Evolutionary conservation across 2,113 vertebrate species (phyloP), one percentile per base, ranked within the genome.

Genomic region (Semnornis frantzii): DNA sequence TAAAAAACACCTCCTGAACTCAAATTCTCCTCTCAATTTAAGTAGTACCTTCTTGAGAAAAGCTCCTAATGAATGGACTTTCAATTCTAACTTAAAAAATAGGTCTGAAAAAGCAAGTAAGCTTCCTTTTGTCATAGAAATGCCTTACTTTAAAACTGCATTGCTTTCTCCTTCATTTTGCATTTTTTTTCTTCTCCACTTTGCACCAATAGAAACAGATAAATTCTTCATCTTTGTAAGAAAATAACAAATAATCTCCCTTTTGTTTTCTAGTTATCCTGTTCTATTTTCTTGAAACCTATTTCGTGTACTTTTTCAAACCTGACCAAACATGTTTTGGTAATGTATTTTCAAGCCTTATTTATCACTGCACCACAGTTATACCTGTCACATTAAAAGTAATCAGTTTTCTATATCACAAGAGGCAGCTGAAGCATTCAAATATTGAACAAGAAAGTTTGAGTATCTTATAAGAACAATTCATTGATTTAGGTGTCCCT

Each of bases 111-210:
- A 93, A 92, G 70, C 33, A 73, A 90, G 33, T 79, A 64, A 62
- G 33, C 59, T 86, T 59, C 46, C 69, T 86, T 93, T 85, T 95
- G 62, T 81, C 31, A 75, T n/a, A 17, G 3, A 96, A 95, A 96
- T 93, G 54, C 48, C n/a, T 74, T 83, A 62, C 58, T 95, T 90
- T 65, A 27, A 78, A 94, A 84, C 23, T 44, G 23, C 70, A 62
- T 78, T 92, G 64, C 73, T 81, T 65, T 80, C 55, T 82, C 11
- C 39, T 72, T 74, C 1, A 0, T 58, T 89, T 82, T 80, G 23
- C 73, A 39, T 21, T 48, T 91, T 66, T 66, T 19, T 57, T 27
- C 50, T 52, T 5, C 27, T 79, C 28, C 25, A 34, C 12, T 66
- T 76, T 92, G 20, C 28, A 71, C 50, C 30, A 66, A 10, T 55